Evolutionary conservation across 1,140 invertebrate species (phyloP).

Genomic region (Globodera rostochiensis): DNA sequence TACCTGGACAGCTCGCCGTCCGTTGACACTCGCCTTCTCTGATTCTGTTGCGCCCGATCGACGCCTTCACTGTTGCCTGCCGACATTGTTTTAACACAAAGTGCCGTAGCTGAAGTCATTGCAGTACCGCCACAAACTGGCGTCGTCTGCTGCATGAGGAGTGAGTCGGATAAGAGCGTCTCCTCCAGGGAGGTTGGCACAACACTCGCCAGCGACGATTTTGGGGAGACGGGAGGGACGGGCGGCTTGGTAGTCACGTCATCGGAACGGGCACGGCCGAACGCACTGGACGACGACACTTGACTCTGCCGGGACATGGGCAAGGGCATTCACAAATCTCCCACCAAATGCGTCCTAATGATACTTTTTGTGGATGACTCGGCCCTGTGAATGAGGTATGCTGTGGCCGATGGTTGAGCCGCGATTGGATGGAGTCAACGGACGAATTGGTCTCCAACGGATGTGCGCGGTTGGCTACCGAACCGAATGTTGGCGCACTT

Average conservation of each 20-base stretch:
- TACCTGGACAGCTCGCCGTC: constrained; percentile 38
- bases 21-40: constrained; percentile 3
- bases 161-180: neutral
- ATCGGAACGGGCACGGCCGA: neutral
- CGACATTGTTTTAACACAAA: neutral
- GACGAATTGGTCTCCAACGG: constrained; percentile 25
- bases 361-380: neutral
- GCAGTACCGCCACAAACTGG: neutral
- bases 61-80: neutral
- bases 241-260: constrained; percentile 16
- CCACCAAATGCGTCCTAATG: neutral
- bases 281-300: neutral
- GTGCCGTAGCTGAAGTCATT: neutral
- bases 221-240: constrained; percentile 24
- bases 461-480: neutral
- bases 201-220: neutral
- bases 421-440: neutral
- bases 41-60: constrained; percentile 15
- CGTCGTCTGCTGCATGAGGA: neutral
- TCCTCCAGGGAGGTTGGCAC: neutral
- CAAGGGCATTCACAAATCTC: neutral
- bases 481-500: constrained; percentile 27
- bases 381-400: neutral
- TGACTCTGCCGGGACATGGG: too few species aligned
- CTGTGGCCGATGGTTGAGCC: neutral